Percentiles rank a stretch among this genome's conserved stretches.
Evolutionary conservation across 1,140 invertebrate genomes (phyloP).

Genomic region (Coelopa frigida): DNA sequence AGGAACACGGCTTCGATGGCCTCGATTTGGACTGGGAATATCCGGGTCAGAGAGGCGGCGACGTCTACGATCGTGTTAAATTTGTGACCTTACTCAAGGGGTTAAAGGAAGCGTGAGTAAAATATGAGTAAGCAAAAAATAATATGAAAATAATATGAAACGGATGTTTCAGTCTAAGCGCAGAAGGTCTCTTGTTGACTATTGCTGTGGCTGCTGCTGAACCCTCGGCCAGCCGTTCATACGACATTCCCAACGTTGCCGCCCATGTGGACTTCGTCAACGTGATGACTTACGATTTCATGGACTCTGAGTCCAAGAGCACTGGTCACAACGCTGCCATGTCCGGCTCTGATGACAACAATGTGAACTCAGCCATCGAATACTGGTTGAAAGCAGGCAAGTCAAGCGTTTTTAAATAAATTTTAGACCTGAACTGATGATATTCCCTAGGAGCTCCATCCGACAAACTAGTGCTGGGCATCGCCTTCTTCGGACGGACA

Average conservation of each 20-base stretch:
- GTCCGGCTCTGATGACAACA: slow-evolving; percentile 28
- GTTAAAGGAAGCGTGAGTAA: slow-evolving; percentile 46
- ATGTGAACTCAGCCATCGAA: slow-evolving; percentile 46
- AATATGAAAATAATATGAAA: not conserved
- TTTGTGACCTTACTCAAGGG: slow-evolving; percentile 48
- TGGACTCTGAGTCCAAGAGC: slow-evolving; percentile 53
- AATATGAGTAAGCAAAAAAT: no score
- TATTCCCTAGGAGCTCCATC: slow-evolving; percentile 47
- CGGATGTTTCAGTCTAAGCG: not conserved
- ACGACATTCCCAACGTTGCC: slow-evolving; percentile 49
- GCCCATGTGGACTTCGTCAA: slow-evolving; percentile 56
- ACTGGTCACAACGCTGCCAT: slow-evolving; percentile 58
- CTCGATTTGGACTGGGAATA: slow-evolving; percentile 80
- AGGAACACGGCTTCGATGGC: slow-evolving; percentile 67
- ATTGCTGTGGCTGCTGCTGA: slow-evolving; percentile 57
- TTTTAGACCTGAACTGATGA: not conserved
- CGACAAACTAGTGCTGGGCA: slow-evolving; percentile 60
- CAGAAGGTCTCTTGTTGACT: slow-evolving; percentile 45
- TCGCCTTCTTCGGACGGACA: slow-evolving; percentile 61
- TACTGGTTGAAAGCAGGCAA: slow-evolving; percentile 54
- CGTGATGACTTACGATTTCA: slow-evolving; percentile 66
- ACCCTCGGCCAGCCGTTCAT: slow-evolving; percentile 50
- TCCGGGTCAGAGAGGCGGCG: slow-evolving; percentile 56
- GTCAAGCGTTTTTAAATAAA: no score
- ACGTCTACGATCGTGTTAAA: slow-evolving; percentile 45